A percentile compares a stretch with the other conserved stretches of the same genome.
phyloP scores from a whole-genome alignment of 2,888 invertebrate species.

The Synergus umbraculus region DNA sequence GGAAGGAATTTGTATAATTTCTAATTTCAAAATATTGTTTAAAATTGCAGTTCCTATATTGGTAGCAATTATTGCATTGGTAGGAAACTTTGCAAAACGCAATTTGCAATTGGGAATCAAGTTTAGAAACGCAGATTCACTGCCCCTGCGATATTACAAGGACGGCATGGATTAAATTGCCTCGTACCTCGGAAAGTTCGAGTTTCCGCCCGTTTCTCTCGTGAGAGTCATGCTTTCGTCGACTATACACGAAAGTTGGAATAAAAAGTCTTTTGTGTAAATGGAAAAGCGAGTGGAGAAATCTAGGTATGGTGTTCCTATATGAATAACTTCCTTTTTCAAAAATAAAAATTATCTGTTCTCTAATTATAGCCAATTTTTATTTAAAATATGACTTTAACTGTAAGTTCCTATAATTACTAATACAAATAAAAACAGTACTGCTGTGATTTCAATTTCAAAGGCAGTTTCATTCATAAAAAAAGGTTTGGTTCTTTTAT shows the following conservation, averaged over 20 bases:
- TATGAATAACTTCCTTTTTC: background rate
- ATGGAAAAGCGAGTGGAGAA: constrained; percentile 12
- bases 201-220: constrained; percentile 25
- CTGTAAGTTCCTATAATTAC: no score
- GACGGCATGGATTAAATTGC: constrained; percentile 31
- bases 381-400: no score
- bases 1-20: no score
- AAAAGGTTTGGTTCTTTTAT: no score
- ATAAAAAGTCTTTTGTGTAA: constrained; percentile 30
- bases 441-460: background rate
- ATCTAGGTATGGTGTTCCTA: constrained; percentile 25
- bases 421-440: no score
- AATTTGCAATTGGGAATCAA: constrained; percentile 21
- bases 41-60: no score
- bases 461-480: no score
- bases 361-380: no score
- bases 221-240: constrained; percentile 27
- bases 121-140: constrained; percentile 2
- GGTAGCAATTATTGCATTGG: background rate
- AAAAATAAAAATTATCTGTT: background rate
- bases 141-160: constrained; percentile 19
- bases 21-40: no score
- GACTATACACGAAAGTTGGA: constrained; percentile 24
- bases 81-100: background rate
- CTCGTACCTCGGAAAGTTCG: constrained; percentile 22